phyloP scores from a whole-genome alignment of 2,888 invertebrate genomes.

The Keiferia lycopersicella region DNA sequence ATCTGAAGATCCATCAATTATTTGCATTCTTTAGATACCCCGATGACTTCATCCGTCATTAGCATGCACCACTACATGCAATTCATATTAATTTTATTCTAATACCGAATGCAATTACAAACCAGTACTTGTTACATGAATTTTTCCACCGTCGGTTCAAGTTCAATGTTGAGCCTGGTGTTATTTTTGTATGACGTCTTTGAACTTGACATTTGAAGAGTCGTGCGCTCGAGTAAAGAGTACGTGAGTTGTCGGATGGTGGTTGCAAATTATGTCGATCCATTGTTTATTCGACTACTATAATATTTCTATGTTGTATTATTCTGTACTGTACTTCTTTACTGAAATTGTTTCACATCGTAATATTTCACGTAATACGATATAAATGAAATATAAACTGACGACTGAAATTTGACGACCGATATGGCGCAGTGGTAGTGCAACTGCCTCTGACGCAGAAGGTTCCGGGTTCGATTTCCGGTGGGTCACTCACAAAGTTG shows the following conservation, averaged over 20 bases:
- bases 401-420: no score
- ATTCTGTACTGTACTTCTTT: no score
- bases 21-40: not conserved
- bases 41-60: slow-evolving; percentile 13
- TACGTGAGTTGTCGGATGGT: not conserved
- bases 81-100: not conserved
- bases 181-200: not conserved
- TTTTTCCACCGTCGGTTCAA: slow-evolving; percentile 10
- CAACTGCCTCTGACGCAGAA: no score
- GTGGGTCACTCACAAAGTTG: no score
- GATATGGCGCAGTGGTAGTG: no score
- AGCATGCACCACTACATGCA: not conserved
- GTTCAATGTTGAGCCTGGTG: slow-evolving; percentile 21
- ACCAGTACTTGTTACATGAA: not conserved
- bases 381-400: no score
- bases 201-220: slow-evolving; percentile 22
- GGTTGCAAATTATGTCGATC: not conserved
- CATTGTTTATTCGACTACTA: no score
- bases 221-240: slow-evolving; percentile 15
- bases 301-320: no score
- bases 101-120: slow-evolving; percentile 12
- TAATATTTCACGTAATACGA: no score
- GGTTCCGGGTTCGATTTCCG: no score
- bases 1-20: not conserved
- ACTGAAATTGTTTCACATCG: no score